phyloP scores from a whole-genome alignment of 2,797 vertebrate species.

The Smutsia gigantea region DNA sequence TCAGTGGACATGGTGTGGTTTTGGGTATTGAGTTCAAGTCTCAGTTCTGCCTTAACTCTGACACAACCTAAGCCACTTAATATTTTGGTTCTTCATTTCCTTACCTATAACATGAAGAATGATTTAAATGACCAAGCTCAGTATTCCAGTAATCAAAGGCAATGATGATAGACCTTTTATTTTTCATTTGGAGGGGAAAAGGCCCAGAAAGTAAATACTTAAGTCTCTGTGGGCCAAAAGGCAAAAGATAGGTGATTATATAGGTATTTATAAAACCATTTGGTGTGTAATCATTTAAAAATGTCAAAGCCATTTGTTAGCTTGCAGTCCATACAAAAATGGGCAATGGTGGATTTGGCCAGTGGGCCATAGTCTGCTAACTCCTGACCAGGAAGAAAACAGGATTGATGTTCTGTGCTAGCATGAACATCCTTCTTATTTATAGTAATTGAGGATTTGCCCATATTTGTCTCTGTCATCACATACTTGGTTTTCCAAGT shows the following conservation, averaged over 20 bases:
- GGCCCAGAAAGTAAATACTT: not conserved
- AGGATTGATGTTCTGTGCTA: no score
- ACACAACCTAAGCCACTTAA: not conserved
- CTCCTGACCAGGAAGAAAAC: not conserved
- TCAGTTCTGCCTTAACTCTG: not conserved
- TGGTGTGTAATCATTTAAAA: not conserved
- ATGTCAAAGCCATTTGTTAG: not conserved
- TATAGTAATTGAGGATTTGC: not conserved
- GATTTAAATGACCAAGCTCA: not conserved
- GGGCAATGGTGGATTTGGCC: not conserved
- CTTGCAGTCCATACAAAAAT: not conserved
- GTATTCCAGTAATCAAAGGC: not conserved
- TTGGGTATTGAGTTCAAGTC: not conserved
- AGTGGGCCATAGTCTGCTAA: not conserved
- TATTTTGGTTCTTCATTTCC: not conserved
- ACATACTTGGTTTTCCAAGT: slow-evolving; percentile 92
- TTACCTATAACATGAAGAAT: not conserved
- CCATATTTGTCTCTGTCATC: not conserved
- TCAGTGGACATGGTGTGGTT: not conserved
- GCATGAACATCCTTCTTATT: not conserved
- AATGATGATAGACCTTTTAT: not conserved
- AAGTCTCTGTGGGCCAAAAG: not conserved
- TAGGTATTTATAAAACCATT: not conserved
- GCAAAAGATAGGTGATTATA: not conserved
- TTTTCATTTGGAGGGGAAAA: not conserved